Evolutionary conservation across 2,888 invertebrate genomes (phyloP).

Genomic region (Drosophila austrosaltans): DNA sequence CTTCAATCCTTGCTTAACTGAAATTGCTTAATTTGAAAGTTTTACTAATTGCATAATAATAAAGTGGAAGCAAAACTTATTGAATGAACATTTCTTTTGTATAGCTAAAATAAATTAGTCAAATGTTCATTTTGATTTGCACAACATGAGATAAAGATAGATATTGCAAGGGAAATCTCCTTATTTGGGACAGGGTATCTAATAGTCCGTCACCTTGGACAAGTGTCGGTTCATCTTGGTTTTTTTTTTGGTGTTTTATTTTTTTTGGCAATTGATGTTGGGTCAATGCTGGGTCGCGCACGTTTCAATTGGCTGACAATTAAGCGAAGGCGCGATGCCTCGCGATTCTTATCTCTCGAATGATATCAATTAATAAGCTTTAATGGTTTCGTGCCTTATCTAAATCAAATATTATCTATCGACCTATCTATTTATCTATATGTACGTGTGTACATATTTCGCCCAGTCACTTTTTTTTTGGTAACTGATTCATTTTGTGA

Average conservation of each 20-base stretch:
- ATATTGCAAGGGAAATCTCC: too few relatives aligned
- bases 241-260: constrained; percentile 26
- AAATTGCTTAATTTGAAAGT: background rate
- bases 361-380: constrained; percentile 66
- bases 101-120: too few relatives aligned
- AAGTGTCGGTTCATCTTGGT: constrained; percentile 23
- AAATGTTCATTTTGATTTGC: too few relatives aligned
- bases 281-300: constrained; percentile 34
- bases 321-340: constrained; percentile 33
- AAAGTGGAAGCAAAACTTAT: too few relatives aligned
- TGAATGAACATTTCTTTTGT: too few relatives aligned
- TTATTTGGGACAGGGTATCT: background rate
- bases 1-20: too few relatives aligned
- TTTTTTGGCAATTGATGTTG: constrained; percentile 68
- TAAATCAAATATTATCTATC: constrained; percentile 11
- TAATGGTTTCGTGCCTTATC: constrained; percentile 10
- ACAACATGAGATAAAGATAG: too few relatives aligned
- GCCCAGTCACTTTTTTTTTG: background rate
- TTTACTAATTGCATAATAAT: too few relatives aligned
- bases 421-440: constrained; percentile 23
- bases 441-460: background rate
- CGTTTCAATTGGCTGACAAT: constrained; percentile 62
- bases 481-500: constrained; percentile 2
- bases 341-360: constrained; percentile 2
- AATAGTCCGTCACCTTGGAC: constrained; percentile 14